Base-by-base conservation (phyloP, 2,888 invertebrate genomes). In the Steromphala cineraria region DNA sequence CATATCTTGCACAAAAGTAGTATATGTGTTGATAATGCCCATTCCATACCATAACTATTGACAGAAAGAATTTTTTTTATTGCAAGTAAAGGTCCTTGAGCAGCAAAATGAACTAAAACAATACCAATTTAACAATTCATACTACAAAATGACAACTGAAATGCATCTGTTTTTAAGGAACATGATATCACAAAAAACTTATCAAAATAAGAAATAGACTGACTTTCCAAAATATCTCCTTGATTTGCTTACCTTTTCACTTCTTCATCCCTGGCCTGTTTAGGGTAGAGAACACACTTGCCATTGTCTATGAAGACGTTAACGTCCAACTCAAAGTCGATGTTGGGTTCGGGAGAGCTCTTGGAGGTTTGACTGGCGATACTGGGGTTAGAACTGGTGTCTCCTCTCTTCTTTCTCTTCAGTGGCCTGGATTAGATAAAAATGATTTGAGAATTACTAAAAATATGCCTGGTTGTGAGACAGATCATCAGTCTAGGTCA, bases 221-320 rank as follows among this genome's bases (percentile, higher is more conserved):
- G 15, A 52, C 21, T 71, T 28, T 71, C 10, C 28, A 5, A 19
- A 71, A 0, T 2, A 7, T 28, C 1, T 28, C 28, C 8, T 31
- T 17, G 0, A 36, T 13, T 3, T 4, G 2, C 46, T 75, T 24
- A 75, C 75, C 52, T 52, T 31, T 75, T 53, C 15, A 83, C 80
- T 56, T 90, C 90, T 40, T 89, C 89, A 36, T 91, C 91, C 62
- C 85, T 90, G 15, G 87, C 86, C n/a, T 86, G 90, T 85, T 90
- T 93, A 1, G 98, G 98, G 93, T 99, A 98, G 53, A 99, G 95
- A 52, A 98, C 98, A 93, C 99, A 99, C 94, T 98, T 98, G 10
- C 99, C 99, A 89, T 98, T 98, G 93, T 98, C 98, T 83, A 99
- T 98, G 89, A 98, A 95, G 67, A 99, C 98, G 94, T 98, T 98